Conservation (phyloP, 2,797 vertebrate genomes). For the Notolepis coatsorum region DNA sequence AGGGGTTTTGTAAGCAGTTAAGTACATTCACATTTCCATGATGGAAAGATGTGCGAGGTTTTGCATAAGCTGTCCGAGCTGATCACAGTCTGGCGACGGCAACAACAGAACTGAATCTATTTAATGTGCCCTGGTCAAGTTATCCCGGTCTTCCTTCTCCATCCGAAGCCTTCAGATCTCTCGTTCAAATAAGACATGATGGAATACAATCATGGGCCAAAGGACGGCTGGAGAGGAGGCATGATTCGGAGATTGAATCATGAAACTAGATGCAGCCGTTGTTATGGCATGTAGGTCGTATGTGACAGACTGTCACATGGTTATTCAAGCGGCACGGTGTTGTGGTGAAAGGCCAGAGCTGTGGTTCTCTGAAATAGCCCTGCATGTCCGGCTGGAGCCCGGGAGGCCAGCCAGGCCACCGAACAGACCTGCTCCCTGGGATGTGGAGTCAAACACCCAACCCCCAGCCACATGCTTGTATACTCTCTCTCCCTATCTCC, state of each 20-base stretch:
- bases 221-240: slow-evolving; percentile 2
- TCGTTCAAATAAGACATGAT: neutral
- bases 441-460: slow-evolving; percentile 68
- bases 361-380: slow-evolving; percentile 65
- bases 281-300: neutral
- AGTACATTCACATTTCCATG: no score
- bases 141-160: neutral
- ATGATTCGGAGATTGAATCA: slow-evolving; percentile 2
- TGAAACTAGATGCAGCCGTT: no score
- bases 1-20: no score
- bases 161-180: neutral
- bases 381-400: slow-evolving; percentile 58
- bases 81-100: no score
- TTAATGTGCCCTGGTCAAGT: no score
- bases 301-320: neutral
- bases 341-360: slow-evolving; percentile 43
- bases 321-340: slow-evolving; percentile 48
- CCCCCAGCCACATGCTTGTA: slow-evolving; percentile 36
- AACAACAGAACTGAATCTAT: no score
- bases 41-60: no score
- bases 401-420: slow-evolving; percentile 75
- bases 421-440: slow-evolving; percentile 75
- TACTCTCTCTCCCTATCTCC: neutral
- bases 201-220: neutral
- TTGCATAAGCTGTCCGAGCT: neutral